phyloP scores from a whole-genome alignment of 2,888 invertebrate genomes.

The Drosophila helvetica region DNA sequence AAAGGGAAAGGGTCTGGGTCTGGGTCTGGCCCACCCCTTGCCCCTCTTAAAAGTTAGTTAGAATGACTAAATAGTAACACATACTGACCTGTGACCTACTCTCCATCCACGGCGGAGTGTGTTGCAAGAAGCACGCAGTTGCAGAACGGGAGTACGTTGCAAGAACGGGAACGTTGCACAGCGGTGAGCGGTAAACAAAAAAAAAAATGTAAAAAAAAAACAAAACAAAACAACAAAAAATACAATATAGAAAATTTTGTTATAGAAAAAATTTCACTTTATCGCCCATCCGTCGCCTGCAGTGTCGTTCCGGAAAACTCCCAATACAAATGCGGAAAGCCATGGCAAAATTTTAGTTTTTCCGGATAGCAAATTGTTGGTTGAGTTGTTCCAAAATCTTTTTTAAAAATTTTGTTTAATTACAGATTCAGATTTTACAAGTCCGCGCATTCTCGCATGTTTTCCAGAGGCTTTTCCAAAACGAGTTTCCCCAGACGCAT shows the following conservation, averaged over 20 bases:
- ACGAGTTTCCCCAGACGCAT: too few relatives aligned
- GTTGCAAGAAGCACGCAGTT: conserved; percentile 34
- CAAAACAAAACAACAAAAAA: conserved; percentile 24
- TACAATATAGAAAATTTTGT: conserved; percentile 51
- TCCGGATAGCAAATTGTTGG: too few relatives aligned
- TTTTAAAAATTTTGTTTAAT: too few relatives aligned
- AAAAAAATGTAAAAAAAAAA: conserved; percentile 27
- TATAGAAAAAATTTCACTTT: conserved; percentile 52
- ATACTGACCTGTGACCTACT: conserved; percentile 77
- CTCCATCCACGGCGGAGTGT: conserved; percentile 44
- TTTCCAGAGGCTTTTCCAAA: too few relatives aligned
- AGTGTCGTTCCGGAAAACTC: conserved; percentile 4
- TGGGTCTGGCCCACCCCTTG: not conserved
- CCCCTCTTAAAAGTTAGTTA: conserved; percentile 41
- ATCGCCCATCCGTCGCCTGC: conserved; percentile 1
- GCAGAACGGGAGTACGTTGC: too few relatives aligned
- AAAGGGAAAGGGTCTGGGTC: not conserved
- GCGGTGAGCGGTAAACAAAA: conserved; percentile 57
- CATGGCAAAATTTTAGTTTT: not conserved
- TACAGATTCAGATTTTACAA: too few relatives aligned
- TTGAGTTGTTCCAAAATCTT: too few relatives aligned
- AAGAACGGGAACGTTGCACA: conserved; percentile 51
- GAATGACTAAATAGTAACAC: conserved; percentile 58
- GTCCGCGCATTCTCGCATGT: too few relatives aligned
- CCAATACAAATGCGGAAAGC: not conserved